Base-by-base conservation (phyloP, 1,140 invertebrate species). In the Tetragonula clypearis region DNA sequence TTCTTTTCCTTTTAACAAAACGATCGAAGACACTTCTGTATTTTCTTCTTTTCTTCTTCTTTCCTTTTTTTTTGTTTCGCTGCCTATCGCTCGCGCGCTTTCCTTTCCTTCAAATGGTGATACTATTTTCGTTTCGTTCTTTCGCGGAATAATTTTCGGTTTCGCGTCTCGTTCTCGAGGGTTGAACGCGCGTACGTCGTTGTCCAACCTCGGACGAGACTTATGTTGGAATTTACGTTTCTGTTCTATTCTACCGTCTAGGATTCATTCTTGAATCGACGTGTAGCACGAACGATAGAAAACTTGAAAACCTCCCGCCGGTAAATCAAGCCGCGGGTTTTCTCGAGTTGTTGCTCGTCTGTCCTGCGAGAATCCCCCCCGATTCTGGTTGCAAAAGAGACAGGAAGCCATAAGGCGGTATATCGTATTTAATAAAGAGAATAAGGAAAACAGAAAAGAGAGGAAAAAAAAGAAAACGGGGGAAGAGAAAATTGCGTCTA, bases 251-350 rank as follows among this genome's bases (percentile, higher is more conserved):
- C 21, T 80, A 23, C 15, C 55, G 23, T 41, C 41, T 30, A 71
- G n/a, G 14, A 79, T 23, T 74, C 60, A 60, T 87, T 19, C 65
- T 68, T 87, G 89, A 92, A 91, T 88, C 89, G 91, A 91, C 86
- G 80, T 89, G 8, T 69, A 90, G 80, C 79, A 84, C 87, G 90
- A 84, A 72, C 79, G 77, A 87, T 84, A 14, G 12, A 83, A 30
- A 79, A 84, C 55, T 89, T 68, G 81, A 91, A 30, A 30, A 91
- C 68, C 88, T 89, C 88, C 86, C 76, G 79, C 74, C 87, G 86
- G 86, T 89, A 91, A 30, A 92, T 92, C 87, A 62, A 88, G 89
- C 86, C 86, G 66, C 79, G 41, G 74, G 79, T 82, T 68, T 65
- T n/a, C 58, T 41, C 58, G 30, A 21, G 60, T 35, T 21, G 19